Conservation (phyloP, 2,888 invertebrate genomes). For the Meiosimyza platycephala region DNA sequence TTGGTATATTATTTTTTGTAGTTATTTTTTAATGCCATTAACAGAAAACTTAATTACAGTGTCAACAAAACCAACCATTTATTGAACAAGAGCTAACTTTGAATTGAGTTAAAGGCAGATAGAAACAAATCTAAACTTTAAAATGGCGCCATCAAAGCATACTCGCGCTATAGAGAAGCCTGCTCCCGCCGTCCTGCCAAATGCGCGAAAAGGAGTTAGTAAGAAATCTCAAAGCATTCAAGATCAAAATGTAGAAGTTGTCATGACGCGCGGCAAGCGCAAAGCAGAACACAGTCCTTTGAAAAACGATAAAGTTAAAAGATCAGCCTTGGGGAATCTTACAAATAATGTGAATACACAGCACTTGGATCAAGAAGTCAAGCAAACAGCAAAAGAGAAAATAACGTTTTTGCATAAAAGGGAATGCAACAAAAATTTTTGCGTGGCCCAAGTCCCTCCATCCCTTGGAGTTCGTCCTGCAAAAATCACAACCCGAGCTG, state of each 20-base stretch:
- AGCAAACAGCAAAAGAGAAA: conserved; percentile 53
- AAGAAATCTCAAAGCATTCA: conserved; percentile 53
- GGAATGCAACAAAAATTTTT: not conserved
- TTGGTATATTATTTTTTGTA: not conserved
- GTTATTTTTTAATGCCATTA: too few relatives aligned
- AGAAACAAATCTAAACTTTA: conserved; percentile 38
- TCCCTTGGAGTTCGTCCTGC: conserved; percentile 29
- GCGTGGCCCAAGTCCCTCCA: not conserved
- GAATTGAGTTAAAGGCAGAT: conserved; percentile 34
- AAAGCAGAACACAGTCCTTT: conserved; percentile 85
- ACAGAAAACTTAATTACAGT: not conserved
- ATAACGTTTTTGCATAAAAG: not conserved
- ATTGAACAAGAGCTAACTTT: conserved; percentile 4
- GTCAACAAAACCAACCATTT: not conserved
- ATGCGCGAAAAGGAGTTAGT: conserved; percentile 58
- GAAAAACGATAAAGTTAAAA: conserved; percentile 79
- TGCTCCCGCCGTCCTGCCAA: conserved; percentile 52
- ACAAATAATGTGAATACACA: conserved; percentile 71
- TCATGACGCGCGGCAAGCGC: conserved; percentile 72
- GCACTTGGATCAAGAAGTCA: conserved; percentile 65
- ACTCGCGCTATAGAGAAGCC: conserved; percentile 57
- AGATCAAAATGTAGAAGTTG: conserved; percentile 60
- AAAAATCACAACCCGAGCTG: conserved; percentile 58
- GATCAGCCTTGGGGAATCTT: conserved; percentile 88
- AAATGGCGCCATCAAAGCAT: conserved; percentile 65